Conservation (phyloP, 2,797 vertebrate species). For the Lycodopsis pacificus region DNA sequence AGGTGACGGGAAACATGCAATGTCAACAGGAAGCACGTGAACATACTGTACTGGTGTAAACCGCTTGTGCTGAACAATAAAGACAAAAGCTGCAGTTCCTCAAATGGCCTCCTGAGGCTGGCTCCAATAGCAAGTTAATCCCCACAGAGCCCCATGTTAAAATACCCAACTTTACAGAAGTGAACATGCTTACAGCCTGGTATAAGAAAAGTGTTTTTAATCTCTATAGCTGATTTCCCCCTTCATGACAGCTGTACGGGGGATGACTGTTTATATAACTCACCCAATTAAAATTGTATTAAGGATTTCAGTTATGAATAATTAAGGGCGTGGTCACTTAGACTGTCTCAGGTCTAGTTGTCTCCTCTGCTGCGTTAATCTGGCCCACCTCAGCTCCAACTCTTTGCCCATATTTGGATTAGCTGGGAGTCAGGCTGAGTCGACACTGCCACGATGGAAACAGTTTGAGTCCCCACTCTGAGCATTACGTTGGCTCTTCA, state of each 20-base stretch:
- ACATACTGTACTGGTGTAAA: background rate
- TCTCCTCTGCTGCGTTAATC: too few relatives aligned
- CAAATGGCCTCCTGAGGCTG: background rate
- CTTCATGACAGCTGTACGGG: too few relatives aligned
- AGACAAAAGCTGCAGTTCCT: background rate
- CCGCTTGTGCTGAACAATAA: background rate
- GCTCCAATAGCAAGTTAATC: background rate
- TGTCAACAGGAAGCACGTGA: background rate
- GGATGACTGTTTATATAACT: background rate
- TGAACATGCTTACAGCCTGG: too few relatives aligned
- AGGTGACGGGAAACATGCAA: conserved; percentile 33
- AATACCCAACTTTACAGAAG: background rate
- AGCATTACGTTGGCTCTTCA: too few relatives aligned
- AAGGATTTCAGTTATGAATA: background rate
- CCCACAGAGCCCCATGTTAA: background rate
- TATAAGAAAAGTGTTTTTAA: too few relatives aligned
- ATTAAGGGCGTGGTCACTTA: too few relatives aligned
- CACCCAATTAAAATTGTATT: background rate
- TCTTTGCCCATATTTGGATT: background rate
- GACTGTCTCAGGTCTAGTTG: too few relatives aligned
- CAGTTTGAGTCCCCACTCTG: background rate
- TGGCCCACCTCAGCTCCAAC: too few relatives aligned
- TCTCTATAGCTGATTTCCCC: too few relatives aligned
- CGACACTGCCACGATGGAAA: background rate
- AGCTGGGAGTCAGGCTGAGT: too few relatives aligned